phyloP scores from a whole-genome alignment of 2,888 invertebrate genomes.

The Spodoptera littoralis region DNA sequence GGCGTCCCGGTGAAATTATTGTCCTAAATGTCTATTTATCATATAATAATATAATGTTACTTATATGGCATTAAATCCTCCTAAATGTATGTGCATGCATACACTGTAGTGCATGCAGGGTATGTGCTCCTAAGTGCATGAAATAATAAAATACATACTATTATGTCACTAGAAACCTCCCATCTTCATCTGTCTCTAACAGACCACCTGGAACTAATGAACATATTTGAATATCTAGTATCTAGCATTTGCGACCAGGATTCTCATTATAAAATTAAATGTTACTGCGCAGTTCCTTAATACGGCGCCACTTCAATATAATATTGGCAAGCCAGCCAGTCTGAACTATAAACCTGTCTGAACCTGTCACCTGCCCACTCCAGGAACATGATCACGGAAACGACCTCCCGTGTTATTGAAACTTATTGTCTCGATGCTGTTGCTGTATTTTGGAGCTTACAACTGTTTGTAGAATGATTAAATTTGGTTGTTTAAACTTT shows the following conservation, averaged over 20 bases:
- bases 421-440: slow-evolving; percentile 12
- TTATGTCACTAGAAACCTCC: too few relatives aligned
- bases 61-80: too few relatives aligned
- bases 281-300: background rate
- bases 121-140: too few relatives aligned
- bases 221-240: background rate
- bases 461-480: background rate
- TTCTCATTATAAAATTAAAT: background rate
- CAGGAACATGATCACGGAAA: slow-evolving; percentile 45
- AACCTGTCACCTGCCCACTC: slow-evolving; percentile 37
- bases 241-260: background rate
- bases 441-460: slow-evolving; percentile 11
- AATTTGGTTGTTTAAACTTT: too few relatives aligned
- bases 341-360: slow-evolving; percentile 45
- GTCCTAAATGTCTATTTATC: too few relatives aligned
- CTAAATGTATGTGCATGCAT: too few relatives aligned
- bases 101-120: too few relatives aligned
- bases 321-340: slow-evolving; percentile 36
- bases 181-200: too few relatives aligned
- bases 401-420: slow-evolving; percentile 13
- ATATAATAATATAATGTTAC: too few relatives aligned
- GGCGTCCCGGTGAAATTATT: too few relatives aligned
- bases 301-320: slow-evolving; percentile 5
- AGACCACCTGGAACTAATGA: too few relatives aligned
- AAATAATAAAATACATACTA: too few relatives aligned